Evolutionary conservation across 2,113 vertebrate species (phyloP).

Genomic region (Raja brachyura): DNA sequence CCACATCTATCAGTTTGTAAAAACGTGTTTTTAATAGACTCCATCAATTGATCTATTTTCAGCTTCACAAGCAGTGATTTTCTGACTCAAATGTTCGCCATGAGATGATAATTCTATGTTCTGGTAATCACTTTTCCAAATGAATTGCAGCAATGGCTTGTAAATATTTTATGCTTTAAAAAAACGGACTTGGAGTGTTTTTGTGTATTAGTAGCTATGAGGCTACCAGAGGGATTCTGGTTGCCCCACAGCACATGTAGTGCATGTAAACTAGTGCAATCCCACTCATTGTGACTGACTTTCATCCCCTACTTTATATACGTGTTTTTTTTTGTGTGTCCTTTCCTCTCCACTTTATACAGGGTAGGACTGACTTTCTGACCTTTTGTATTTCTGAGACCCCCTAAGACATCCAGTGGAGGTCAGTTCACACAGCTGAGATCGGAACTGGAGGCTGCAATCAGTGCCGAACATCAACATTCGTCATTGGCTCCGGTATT

Average conservation of each 20-base stretch:
- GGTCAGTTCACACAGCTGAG: conserved; percentile 13
- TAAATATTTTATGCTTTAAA: neutral
- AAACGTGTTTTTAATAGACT: neutral
- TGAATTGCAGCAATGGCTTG: neutral
- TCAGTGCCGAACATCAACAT: neutral
- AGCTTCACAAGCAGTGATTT: neutral
- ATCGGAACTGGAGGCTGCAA: neutral
- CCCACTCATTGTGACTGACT: neutral
- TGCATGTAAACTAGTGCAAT: neutral
- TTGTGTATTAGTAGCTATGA: neutral
- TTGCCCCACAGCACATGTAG: neutral
- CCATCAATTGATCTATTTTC: neutral
- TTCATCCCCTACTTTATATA: neutral
- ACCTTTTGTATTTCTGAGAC: neutral
- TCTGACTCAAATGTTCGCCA: neutral
- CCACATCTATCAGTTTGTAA: neutral
- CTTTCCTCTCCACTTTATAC: neutral
- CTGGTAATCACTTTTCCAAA: neutral
- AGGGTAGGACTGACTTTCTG: neutral
- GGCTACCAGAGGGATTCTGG: neutral
- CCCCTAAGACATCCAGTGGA: neutral
- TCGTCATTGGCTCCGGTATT: neutral
- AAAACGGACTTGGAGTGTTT: neutral
- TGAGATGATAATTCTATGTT: neutral
- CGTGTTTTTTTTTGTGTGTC: neutral